Base-by-base conservation (phyloP, 2,113 vertebrate species). In the Oncorhynchus nerka region DNA sequence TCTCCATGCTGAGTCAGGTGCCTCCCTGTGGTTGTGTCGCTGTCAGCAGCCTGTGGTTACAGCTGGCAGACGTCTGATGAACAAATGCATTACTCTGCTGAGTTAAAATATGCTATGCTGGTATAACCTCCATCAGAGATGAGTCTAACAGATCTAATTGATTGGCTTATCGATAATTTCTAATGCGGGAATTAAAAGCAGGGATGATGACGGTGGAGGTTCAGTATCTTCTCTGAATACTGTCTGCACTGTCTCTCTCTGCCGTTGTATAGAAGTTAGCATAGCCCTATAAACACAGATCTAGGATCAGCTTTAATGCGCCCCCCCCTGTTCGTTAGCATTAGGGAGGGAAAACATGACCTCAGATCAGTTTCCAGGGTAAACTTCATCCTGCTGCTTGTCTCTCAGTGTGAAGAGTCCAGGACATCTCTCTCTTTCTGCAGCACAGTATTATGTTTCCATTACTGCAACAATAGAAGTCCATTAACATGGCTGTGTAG, bases 401-500 rank as follows among this genome's bases (percentile, higher is more conserved):
- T 71, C 48, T 20, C 13, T 69, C 1, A 74, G 65, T 61, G 66
- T 69, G 49, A 19, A 39, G 28, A 85, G 87, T 89, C 87, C 88
- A 89, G 85, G 83, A 88, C 85, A 89, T 83, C 82, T 90, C 5
- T 74, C 70, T 24, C 59, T 62, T 22, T 24, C 81, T 83, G 81
- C 86, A 86, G 86, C 78, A 80, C 81, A 85, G 81, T 83, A 90
- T 86, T 92, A 92, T 91, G 90, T 92, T 93, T 93, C 19, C 92
- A 94, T 93, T 94, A 94, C 89, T 90, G 87, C 77, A 93, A 93
- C 92, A 94, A 94, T 93, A 93, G 92, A 93, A 93, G 90, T 82
- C 91, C 92, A 94, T 94, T 93, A 93, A 89, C 89, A 86, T 88
- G 82, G 89, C 74, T 88, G 83, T 90, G 87, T 75, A 93, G 91